Base-by-base conservation (phyloP, 2,113 vertebrate genomes). In the Peromyscus maniculatus region DNA sequence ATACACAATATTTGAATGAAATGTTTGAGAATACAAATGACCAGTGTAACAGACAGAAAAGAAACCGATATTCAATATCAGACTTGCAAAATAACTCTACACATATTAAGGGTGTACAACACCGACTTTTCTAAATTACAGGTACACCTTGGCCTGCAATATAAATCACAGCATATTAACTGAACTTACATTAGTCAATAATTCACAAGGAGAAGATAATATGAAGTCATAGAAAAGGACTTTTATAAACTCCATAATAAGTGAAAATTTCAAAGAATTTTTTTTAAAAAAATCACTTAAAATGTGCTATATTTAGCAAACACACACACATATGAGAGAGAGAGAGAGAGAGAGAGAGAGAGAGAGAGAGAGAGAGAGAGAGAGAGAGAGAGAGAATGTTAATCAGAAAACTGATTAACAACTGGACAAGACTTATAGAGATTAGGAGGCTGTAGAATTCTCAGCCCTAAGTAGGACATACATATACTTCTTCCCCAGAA, bases 51-150 rank as follows among this genome's bases (percentile, higher is more conserved):
- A 55, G 72, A 84, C 52, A 97, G 21, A 62, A 88, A 43, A 91
- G 28, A 94, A 91, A n/a, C 9, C 33, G 12, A 7, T 74, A 84
- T 55, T 49, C 83, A 95, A 5, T 33, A 62, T 33, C 71, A 36
- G 24, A 15, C n/a, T 9, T 82, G 1, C 24, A 83, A 92, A 94
- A 87, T 64, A 24, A 21, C 33, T 64, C 15, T 77, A 16, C 36
- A 21, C 39, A 79, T 57, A 91, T 62, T 80, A 55, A 84, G 5
- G n/a, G 31, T 39, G 2, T 52, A 71, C 67, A 46, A 28, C 46
- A 78, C 26, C 84, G 57, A 59, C 26, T 78, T 90, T 52, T 75
- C 31, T 82, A 92, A 94, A 87, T 78, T 71, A 59, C 39, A 84
- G 62, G 64, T 55, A 62, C 17, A 11, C 31, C 87, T 91, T 88